A percentile compares a stretch with the other conserved stretches of the same genome.
Conservation (phyloP, 2,113 vertebrate species). For the Penelope pileata region DNA sequence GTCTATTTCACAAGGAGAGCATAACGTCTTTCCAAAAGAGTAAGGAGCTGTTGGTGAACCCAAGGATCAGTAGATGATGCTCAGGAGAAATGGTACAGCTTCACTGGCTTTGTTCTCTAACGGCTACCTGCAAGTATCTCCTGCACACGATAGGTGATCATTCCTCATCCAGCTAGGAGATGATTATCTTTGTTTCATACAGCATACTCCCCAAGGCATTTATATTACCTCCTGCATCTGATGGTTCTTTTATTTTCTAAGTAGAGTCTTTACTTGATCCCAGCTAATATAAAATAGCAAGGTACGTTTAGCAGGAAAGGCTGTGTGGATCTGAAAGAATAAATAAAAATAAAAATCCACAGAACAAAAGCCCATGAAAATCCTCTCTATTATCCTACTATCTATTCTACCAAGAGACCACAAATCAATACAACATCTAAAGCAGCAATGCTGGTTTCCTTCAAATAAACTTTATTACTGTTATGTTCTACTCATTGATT, state of each 20-base stretch:
- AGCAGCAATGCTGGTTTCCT: background rate
- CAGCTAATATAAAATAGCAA: background rate
- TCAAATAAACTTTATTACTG: background rate
- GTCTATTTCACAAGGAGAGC: background rate
- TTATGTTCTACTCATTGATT: background rate
- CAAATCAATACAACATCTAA: background rate
- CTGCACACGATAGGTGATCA: background rate
- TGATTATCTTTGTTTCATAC: background rate
- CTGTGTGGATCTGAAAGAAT: background rate
- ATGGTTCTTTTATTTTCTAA: background rate
- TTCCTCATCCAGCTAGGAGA: background rate
- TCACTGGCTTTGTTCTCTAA: background rate
- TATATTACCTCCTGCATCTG: background rate
- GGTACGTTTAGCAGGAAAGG: background rate
- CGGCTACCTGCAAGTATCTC: background rate
- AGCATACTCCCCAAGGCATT: background rate
- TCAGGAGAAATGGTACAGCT: background rate
- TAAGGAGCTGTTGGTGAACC: background rate
- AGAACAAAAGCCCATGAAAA: rapidly evolving
- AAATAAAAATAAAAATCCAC: background rate
- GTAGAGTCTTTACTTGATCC: background rate
- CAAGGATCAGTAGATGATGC: background rate
- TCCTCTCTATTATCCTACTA: background rate
- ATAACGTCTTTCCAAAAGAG: background rate
- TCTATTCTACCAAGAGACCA: background rate